These are phyloP conservation scores for Drosophila pectinifera DNA, from an alignment of 1,140 invertebrate genomes.

Conservation along the genomic window DNA sequence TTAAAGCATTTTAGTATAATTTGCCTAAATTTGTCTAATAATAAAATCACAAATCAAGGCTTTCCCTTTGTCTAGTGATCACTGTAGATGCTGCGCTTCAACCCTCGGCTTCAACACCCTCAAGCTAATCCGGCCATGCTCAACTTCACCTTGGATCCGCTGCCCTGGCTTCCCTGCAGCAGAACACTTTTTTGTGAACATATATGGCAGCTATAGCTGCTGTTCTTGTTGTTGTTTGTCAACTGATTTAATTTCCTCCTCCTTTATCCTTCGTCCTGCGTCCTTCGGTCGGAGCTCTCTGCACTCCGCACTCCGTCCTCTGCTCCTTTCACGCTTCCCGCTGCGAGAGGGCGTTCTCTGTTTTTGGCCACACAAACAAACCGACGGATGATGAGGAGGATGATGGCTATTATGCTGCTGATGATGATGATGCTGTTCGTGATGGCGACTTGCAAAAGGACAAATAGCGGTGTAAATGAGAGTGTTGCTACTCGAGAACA, in stretches of 20 bases:
- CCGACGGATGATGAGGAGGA: constrained; percentile 34
- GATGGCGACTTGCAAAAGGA: constrained; percentile 78
- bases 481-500: constrained; percentile 55
- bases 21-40: too few relatives aligned
- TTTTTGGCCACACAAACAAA: constrained; percentile 75
- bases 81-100: constrained; percentile 35
- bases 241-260: constrained; percentile 81
- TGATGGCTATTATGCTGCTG: constrained; percentile 32
- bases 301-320: not conserved
- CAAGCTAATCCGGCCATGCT: constrained; percentile 53
- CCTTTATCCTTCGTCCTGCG: constrained; percentile 28
- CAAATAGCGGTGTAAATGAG: constrained; percentile 64
- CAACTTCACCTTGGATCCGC: constrained; percentile 35
- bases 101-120: constrained; percentile 46
- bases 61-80: not conserved
- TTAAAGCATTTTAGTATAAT: too few relatives aligned
- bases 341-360: constrained; percentile 74
- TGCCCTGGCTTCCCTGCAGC: constrained; percentile 19
- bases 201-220: constrained; percentile 17
- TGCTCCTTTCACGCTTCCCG: constrained; percentile 36
- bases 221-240: constrained; percentile 67
- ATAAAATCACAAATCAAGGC: too few relatives aligned
- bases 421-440: constrained; percentile 3
- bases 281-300: not conserved
- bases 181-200: not conserved